Evolutionary conservation across 2,888 invertebrate species (phyloP), one percentile per base, ranked within the genome.

Genomic region (Nesidiocoris tenuis): DNA sequence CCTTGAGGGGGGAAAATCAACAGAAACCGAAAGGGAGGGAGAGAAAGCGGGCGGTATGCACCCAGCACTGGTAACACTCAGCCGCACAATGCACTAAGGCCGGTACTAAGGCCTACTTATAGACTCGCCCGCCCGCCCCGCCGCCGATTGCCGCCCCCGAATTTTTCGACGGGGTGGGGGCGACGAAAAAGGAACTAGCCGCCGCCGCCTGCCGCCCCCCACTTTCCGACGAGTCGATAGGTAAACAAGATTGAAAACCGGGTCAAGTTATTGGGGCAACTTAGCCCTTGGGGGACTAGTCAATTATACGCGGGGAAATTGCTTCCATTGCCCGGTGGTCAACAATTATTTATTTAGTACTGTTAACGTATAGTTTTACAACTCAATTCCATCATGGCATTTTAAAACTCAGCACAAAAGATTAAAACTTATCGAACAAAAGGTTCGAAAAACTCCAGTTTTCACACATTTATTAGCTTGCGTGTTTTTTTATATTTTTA

Each of bases 101-200:
- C 61, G 72, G 23, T 21, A 25, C 25, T n/a, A 21, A 22, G 72
- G 72, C 63, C 56, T 77, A 74, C 57, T 74, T 74, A 77, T 74
- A 74, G 77, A 74, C 67, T 61, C n/a, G 25, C 64, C 25, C 66
- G 59, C 59, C 66, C 74, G 55, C 61, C 22, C n/a, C 22, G 9
- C 17, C 55, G 19, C 74, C 18, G 16, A 39, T 16, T 59, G 7
- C 17, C 61, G 1, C 22, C 71, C 71, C 66, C 66, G 39, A 16
- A 21, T n/a, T 9, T 39, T 39, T 39, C 39, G 12, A 12, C 12
- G 39, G 39, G 39, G 39, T 3, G 5, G 39, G 39, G 12, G 12
- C 5, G 12, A 3, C 5, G 39, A 39, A 39, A 39, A 39, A 39
- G 39, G 12, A 12, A 12, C 39, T 12, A 39, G 12, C 39, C 39